A percentile compares a stretch with the other conserved stretches of the same genome.
These are phyloP conservation scores for Macrocentrus cingulum DNA, from an alignment of 1,140 invertebrate genomes.

Conservation along the genomic window DNA sequence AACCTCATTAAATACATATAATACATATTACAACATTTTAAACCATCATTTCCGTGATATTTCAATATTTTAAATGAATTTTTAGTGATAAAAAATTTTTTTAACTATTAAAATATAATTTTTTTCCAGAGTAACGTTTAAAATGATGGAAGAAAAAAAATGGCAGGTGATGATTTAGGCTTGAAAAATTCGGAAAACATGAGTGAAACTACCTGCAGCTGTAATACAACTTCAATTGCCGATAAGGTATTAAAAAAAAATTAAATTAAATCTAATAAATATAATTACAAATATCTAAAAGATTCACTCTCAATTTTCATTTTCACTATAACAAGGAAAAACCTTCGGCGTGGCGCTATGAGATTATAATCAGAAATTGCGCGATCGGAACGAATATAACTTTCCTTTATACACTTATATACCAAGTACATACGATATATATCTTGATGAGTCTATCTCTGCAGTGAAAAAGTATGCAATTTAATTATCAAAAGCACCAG, in stretches of 20 bases:
- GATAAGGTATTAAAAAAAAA: conserved; percentile 46
- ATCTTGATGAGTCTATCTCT: neutral
- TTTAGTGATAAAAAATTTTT: neutral
- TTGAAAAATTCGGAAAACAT: conserved; percentile 52
- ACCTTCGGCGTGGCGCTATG: neutral
- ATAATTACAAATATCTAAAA: neutral
- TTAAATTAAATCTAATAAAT: too few species aligned
- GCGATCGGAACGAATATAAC: conserved; percentile 2
- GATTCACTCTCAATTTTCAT: conserved; percentile 2
- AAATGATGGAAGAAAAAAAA: conserved; percentile 45
- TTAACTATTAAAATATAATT: neutral
- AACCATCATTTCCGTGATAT: too few species aligned
- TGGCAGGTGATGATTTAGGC: conserved; percentile 48
- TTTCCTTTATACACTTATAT: neutral
- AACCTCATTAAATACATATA: too few species aligned
- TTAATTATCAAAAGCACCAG: neutral
- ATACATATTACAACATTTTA: too few species aligned
- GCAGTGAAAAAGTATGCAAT: neutral
- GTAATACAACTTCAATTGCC: conserved; percentile 39
- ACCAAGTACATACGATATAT: neutral
- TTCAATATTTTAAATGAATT: too few species aligned
- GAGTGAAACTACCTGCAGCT: conserved; percentile 53
- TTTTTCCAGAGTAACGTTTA: conserved; percentile 34
- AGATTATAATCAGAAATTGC: neutral
- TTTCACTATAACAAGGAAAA: conserved; percentile 3